Evolutionary conservation across 2,113 vertebrate genomes (phyloP).

Genomic region (Trogon surrucura): DNA sequence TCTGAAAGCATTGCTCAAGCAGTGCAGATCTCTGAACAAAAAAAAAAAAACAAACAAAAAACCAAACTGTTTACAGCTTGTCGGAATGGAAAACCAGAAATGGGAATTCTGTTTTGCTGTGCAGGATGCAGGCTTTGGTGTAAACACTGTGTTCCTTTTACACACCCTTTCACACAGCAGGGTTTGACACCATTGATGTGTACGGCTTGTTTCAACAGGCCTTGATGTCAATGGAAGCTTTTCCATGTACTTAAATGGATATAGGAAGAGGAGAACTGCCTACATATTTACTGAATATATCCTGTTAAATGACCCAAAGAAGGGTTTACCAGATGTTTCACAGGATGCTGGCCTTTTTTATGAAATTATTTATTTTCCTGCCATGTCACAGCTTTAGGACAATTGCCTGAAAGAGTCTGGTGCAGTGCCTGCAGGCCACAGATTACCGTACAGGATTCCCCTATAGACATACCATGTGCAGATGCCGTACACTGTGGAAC

Average conservation of each 20-base stretch:
- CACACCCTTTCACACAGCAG: background rate
- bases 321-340: constrained; percentile 7
- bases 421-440: background rate
- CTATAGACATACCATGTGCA: background rate
- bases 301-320: background rate
- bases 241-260: constrained; percentile 6
- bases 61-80: background rate
- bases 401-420: background rate
- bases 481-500: background rate
- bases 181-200: background rate
- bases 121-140: background rate
- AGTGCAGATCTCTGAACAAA: background rate
- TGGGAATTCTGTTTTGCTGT: background rate
- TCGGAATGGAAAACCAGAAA: background rate
- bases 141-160: background rate
- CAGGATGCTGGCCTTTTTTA: background rate
- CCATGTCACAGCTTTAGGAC: background rate
- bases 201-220: background rate
- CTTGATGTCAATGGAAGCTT: background rate
- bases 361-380: constrained; percentile 36
- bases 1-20: background rate
- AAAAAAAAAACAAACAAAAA: too few species aligned
- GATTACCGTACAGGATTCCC: background rate
- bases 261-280: background rate
- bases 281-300: constrained; percentile 14